Conservation (phyloP, 1,140 invertebrate genomes). For the Drosophila sulfurigaster region DNA sequence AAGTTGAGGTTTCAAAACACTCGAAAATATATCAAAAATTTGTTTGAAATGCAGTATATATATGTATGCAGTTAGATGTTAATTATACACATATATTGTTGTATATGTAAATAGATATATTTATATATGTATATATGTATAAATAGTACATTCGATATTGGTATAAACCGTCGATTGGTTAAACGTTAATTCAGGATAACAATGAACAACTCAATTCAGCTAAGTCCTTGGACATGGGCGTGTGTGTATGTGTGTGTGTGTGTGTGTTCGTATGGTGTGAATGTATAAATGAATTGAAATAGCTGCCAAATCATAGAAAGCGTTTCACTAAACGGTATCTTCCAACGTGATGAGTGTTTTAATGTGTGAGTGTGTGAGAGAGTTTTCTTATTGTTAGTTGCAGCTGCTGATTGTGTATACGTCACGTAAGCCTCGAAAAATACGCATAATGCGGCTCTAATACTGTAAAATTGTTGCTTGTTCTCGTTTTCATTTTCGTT, state of each 20-base stretch:
- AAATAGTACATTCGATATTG: constrained; percentile 56
- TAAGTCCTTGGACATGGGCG: constrained; percentile 25
- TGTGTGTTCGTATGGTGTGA: constrained; percentile 59
- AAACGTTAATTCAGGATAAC: constrained; percentile 56
- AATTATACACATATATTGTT: constrained; percentile 49
- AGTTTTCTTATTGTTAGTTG: constrained; percentile 47
- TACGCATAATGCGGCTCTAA: constrained; percentile 80
- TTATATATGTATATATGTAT: constrained; percentile 34
- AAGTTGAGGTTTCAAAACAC: constrained; percentile 72
- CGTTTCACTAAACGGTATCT: constrained; percentile 65
- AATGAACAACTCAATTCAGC: constrained; percentile 54
- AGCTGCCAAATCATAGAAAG: constrained; percentile 57
- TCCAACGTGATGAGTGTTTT: constrained; percentile 25
- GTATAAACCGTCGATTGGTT: constrained; percentile 47
- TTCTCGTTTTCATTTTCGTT: constrained; percentile 14
- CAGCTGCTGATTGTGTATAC: constrained; percentile 77
- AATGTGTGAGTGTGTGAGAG: constrained; percentile 28
- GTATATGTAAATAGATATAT: constrained; percentile 24
- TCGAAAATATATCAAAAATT: constrained; percentile 80
- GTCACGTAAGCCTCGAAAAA: constrained; percentile 79
- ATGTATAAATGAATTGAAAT: constrained; percentile 42
- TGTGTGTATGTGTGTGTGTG: constrained; percentile 35
- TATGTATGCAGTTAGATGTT: constrained; percentile 62
- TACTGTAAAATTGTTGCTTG: constrained; percentile 82
- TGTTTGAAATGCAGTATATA: constrained; percentile 76